These are phyloP conservation scores for Acrobasis suavella DNA, from an alignment of 2,888 invertebrate species.

Conservation along the genomic window DNA sequence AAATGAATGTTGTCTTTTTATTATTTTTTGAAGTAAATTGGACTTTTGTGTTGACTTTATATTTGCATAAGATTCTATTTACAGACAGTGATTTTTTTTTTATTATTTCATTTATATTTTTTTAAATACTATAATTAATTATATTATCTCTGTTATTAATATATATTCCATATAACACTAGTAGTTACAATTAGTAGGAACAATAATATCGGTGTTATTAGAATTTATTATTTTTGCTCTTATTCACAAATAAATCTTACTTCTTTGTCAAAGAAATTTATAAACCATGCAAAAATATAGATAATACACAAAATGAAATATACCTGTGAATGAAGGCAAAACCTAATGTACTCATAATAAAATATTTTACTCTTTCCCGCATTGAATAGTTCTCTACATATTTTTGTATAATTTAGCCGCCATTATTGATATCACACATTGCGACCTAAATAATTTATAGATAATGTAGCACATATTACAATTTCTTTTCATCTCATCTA, in stretches of 20 bases:
- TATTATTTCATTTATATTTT: background rate
- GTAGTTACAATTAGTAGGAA: no score
- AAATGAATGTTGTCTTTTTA: no score
- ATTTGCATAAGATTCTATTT: no score
- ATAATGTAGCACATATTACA: background rate
- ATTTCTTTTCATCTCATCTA: no score
- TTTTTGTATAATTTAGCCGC: background rate
- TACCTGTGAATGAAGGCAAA: background rate
- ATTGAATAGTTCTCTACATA: background rate
- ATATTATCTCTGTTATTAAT: background rate
- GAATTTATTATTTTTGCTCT: background rate
- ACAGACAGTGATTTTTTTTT: no score
- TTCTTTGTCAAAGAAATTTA: no score
- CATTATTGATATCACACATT: background rate
- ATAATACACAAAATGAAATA: background rate
- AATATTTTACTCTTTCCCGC: constrained; percentile 8
- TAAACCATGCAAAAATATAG: background rate
- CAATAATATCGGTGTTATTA: background rate
- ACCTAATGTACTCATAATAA: background rate
- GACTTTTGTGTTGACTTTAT: no score
- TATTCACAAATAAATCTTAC: background rate
- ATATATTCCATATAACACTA: background rate
- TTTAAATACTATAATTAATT: background rate
- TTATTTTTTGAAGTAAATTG: background rate
- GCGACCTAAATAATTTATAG: background rate